Base-by-base conservation (phyloP, 2,113 vertebrate species). In the Gila orcuttii region DNA sequence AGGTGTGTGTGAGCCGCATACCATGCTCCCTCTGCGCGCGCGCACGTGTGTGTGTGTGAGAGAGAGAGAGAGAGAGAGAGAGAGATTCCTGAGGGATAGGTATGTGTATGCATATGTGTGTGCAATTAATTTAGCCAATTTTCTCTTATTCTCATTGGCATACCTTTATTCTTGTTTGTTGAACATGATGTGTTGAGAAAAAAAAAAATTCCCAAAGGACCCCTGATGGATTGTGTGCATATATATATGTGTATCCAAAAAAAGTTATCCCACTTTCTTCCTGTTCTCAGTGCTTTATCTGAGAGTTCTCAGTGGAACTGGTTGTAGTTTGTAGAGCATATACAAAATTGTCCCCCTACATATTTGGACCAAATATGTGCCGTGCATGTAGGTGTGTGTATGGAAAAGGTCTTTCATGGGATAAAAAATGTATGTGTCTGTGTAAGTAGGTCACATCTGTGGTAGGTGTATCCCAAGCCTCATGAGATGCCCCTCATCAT, bases 381-480 rank as follows among this genome's bases (percentile, higher is more conserved):
- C 81, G 47, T 57, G 86, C 55, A 52, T 86, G 77, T 76, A 57
- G 76, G 81, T 39, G 55, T 87, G 55, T 60, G 76, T 87, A 55
- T 69, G 42, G 25, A 77, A n/a, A 68, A 50, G 78, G 80, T 76
- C 79, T 84, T 71, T 82, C 68, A 64, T 39, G 13, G 68, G 71
- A 75, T 86, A 74, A 82, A 79, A 10, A 50, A 66, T 82, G 66
- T 4, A 52, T 82, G 62, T 83, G 86, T 73, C 17, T 59, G 45
- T 86, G 85, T 79, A 91, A 92, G 87, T 94, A 89, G 92, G 93
- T 93, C 91, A 89, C 59, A 87, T 85, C 73, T 85, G 82, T 82
- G 82, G 77, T 82, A 79, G 88, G 55, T 79, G 81, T 85, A 82
- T 59, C 42, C 25, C 86, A 73, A 82, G 80, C 78, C 83, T 59